These are phyloP conservation scores for Pungitius pungitius DNA, from an alignment of 2,113 vertebrate species.

Conservation along the genomic window DNA sequence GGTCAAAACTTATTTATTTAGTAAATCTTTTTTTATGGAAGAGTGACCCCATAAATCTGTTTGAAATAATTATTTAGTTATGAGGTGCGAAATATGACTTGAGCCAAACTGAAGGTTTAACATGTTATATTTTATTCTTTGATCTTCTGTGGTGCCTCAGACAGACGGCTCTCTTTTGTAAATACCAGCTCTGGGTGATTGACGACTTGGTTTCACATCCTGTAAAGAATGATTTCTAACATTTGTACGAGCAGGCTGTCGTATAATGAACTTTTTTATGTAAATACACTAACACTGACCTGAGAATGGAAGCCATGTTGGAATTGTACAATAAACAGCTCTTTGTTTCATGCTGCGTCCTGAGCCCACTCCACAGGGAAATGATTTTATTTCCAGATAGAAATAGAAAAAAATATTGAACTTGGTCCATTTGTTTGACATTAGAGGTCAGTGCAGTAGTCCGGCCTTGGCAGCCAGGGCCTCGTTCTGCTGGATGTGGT, in stretches of 20 bases:
- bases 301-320: conserved; percentile 81
- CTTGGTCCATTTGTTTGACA: too few relatives aligned
- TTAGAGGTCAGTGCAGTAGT: conserved; percentile 82
- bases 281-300: not conserved
- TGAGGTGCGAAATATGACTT: not conserved
- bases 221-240: conserved; percentile 94
- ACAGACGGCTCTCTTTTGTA: conserved; percentile 19
- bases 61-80: too few relatives aligned
- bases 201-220: conserved; percentile 90
- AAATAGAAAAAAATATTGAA: too few relatives aligned
- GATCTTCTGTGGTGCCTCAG: not conserved
- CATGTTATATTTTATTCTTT: too few relatives aligned
- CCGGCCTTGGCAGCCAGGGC: conserved; percentile 96
- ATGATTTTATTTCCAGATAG: not conserved
- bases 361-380: not conserved
- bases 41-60: not conserved
- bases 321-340: conserved; percentile 86
- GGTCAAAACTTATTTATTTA: conserved; percentile 91
- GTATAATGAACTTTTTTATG: not conserved
- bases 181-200: conserved; percentile 53
- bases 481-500: conserved; percentile 99
- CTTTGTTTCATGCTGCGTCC: conserved; percentile 77
- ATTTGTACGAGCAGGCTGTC: conserved; percentile 91
- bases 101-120: too few relatives aligned
- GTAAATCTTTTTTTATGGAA: conserved; percentile 47